phyloP scores from a whole-genome alignment of 1,140 invertebrate species.

The Ylistrum balloti region DNA sequence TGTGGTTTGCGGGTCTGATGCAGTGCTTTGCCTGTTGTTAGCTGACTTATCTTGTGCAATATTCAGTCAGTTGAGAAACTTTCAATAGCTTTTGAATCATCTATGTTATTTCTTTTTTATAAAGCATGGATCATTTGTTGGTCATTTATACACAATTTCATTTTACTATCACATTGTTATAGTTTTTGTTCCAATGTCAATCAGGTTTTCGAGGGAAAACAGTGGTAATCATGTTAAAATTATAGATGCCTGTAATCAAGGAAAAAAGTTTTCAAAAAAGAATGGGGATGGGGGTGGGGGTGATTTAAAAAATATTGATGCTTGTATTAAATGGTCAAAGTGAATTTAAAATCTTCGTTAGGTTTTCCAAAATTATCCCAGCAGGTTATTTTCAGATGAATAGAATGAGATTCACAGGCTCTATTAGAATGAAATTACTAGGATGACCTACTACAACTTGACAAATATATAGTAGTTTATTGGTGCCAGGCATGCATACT shows the following conservation, averaged over 20 bases:
- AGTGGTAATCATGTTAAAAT: too few species aligned
- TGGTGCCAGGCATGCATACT: neutral
- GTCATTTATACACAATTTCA: neutral
- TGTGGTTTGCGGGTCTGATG: neutral
- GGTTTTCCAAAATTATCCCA: too few species aligned
- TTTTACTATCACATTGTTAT: neutral
- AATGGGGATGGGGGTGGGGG: too few species aligned
- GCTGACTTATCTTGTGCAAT: slow-evolving; percentile 11
- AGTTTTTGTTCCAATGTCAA: neutral
- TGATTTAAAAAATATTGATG: too few species aligned
- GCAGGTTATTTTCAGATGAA: too few species aligned
- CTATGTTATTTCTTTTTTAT: neutral
- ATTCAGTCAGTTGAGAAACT: slow-evolving; percentile 34
- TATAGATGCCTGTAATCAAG: too few species aligned
- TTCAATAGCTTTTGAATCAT: neutral
- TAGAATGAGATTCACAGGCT: too few species aligned
- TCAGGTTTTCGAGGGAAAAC: neutral
- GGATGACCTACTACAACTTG: neutral
- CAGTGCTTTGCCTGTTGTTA: neutral
- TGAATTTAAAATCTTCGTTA: too few species aligned
- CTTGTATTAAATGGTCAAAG: too few species aligned
- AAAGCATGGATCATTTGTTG: neutral
- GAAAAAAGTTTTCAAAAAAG: too few species aligned
- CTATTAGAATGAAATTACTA: too few species aligned
- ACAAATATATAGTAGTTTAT: too few species aligned